Percentiles rank a stretch among this genome's conserved stretches.
These are phyloP conservation scores for Nannoperca obscura DNA, from an alignment of 2,797 vertebrate species.

Conservation along the genomic window DNA sequence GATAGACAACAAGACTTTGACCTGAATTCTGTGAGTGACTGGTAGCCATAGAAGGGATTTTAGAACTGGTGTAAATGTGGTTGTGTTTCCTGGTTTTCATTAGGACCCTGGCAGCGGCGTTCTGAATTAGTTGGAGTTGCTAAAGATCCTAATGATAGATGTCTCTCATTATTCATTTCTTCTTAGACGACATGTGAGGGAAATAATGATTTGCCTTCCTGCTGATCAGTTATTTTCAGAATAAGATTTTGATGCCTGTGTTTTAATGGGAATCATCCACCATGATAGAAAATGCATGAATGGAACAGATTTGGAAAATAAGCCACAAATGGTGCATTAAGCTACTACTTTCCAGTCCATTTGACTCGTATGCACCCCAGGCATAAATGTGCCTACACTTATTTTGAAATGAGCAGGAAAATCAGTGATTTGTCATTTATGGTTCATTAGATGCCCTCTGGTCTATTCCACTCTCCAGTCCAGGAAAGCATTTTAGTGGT, in stretches of 20 bases:
- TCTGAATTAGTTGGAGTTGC: too few species aligned
- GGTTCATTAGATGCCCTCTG: slow-evolving; percentile 61
- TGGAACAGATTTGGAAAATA: slow-evolving; percentile 39
- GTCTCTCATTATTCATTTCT: slow-evolving; percentile 9
- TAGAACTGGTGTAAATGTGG: too few species aligned
- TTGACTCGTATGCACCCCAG: slow-evolving; percentile 29
- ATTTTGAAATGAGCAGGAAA: slow-evolving; percentile 47
- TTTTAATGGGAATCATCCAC: neutral
- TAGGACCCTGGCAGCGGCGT: too few species aligned
- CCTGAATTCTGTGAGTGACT: too few species aligned
- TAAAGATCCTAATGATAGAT: neutral
- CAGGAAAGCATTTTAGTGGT: slow-evolving; percentile 61
- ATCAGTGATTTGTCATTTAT: slow-evolving; percentile 59
- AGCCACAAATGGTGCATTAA: slow-evolving; percentile 52
- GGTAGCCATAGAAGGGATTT: too few species aligned
- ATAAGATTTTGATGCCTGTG: neutral
- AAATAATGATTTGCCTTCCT: slow-evolving; percentile 27
- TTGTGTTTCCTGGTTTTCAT: too few species aligned
- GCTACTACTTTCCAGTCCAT: slow-evolving; percentile 50
- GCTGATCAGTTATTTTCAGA: neutral
- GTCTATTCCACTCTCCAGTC: slow-evolving; percentile 38
- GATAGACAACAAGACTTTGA: too few species aligned
- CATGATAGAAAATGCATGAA: slow-evolving; percentile 7
- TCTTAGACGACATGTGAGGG: neutral
- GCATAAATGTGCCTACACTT: slow-evolving; percentile 30